A percentile compares a stretch with the other conserved stretches of the same genome.
phyloP scores from a whole-genome alignment of 2,113 vertebrate species.

The Xenotilapia flavipinnis region DNA sequence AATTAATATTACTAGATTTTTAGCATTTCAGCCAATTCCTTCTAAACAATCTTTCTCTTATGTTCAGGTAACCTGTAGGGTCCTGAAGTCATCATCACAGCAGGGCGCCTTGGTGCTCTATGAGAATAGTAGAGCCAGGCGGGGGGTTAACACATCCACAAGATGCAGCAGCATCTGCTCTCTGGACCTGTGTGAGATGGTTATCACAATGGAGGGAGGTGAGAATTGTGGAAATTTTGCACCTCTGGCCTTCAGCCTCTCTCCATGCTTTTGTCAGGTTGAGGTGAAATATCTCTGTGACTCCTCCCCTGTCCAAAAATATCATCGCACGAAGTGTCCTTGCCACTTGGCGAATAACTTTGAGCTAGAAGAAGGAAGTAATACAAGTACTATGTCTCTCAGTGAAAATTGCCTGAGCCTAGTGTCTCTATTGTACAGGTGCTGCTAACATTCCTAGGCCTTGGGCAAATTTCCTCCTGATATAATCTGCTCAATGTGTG shows the following conservation, averaged over 20 bases:
- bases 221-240: neutral
- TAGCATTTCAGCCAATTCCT: neutral
- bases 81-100: neutral
- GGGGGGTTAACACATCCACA: neutral
- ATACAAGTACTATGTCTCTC: neutral
- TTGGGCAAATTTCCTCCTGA: neutral
- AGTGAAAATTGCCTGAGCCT: neutral
- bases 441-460: neutral
- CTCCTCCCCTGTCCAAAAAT: neutral
- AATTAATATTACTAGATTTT: neutral
- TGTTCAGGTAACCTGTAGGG: neutral
- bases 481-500: neutral
- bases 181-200: neutral
- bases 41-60: neutral
- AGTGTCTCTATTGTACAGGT: neutral
- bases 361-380: neutral
- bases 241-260: neutral
- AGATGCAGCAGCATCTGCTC: neutral
- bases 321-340: rapidly evolving
- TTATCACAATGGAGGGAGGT: neutral
- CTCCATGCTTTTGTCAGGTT: neutral
- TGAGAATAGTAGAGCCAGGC: neutral
- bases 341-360: neutral
- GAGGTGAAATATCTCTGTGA: neutral
- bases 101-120: neutral